Conservation (phyloP, 2,797 vertebrate species). For the Hippocampus kuda region DNA sequence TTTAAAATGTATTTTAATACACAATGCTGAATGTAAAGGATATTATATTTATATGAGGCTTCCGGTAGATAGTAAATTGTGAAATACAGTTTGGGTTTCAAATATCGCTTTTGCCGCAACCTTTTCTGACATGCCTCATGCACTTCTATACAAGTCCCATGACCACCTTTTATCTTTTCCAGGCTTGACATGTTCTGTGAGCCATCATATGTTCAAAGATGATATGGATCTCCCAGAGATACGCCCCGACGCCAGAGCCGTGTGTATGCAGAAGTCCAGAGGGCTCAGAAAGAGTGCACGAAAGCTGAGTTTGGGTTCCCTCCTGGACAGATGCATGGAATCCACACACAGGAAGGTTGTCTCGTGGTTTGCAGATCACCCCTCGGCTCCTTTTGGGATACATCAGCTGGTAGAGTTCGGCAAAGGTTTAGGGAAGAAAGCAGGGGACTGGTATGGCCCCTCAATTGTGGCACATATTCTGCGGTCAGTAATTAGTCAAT, state of each 20-base stretch:
- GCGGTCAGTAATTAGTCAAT: constrained; percentile 58
- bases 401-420: constrained; percentile 78
- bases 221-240: constrained; percentile 60
- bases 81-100: too few species aligned
- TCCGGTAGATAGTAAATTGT: background rate
- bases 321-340: constrained; percentile 54
- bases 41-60: too few species aligned
- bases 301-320: constrained; percentile 53
- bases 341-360: constrained; percentile 68
- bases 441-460: constrained; percentile 88
- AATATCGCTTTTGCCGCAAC: too few species aligned
- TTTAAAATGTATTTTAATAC: background rate
- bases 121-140: too few species aligned
- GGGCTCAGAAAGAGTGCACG: constrained; percentile 11
- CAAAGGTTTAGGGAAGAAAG: constrained; percentile 73
- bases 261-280: constrained; percentile 1
- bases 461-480: constrained; percentile 80
- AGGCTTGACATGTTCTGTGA: constrained; percentile 74
- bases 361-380: constrained; percentile 76
- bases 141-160: too few species aligned
- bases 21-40: background rate
- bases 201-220: constrained; percentile 51
- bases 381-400: constrained; percentile 72
- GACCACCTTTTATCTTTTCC: constrained; percentile 13
- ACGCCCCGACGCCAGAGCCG: constrained; percentile 11